A percentile compares a stretch with the other conserved stretches of the same genome.
Conservation (phyloP, 1,140 invertebrate species). For the Callitettix versicolor region DNA sequence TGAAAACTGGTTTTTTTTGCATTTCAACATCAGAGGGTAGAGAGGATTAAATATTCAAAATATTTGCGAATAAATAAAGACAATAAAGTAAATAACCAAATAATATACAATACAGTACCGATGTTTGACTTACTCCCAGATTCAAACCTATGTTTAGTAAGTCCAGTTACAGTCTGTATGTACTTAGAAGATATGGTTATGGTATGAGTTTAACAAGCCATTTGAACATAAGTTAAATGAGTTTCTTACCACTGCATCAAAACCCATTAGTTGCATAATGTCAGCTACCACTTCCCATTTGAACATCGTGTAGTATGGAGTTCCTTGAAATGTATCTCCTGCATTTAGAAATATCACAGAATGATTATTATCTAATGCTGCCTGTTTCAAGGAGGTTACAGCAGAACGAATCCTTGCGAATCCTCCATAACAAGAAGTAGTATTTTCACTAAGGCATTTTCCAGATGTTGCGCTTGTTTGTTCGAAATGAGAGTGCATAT, state of each 20-base stretch:
- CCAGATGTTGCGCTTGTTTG: constrained; percentile 38
- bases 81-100: no score
- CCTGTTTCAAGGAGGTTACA: constrained; percentile 28
- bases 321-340: constrained; percentile 82
- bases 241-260: constrained; percentile 65
- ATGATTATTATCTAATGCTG: constrained; percentile 28
- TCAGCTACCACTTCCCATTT: constrained; percentile 62
- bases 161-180: no score
- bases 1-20: no score
- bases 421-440: neutral
- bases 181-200: no score
- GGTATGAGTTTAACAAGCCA: no score
- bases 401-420: constrained; percentile 35
- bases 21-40: no score
- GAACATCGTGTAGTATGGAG: constrained; percentile 66
- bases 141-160: no score
- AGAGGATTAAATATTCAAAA: no score
- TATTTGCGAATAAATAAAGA: no score
- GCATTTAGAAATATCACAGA: constrained; percentile 66
- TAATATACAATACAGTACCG: no score
- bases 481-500: constrained; percentile 78
- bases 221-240: no score
- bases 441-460: neutral
- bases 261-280: constrained; percentile 62
- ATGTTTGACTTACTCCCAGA: no score